phyloP scores from a whole-genome alignment of 1,140 invertebrate genomes.

The Micrasema longulum region DNA sequence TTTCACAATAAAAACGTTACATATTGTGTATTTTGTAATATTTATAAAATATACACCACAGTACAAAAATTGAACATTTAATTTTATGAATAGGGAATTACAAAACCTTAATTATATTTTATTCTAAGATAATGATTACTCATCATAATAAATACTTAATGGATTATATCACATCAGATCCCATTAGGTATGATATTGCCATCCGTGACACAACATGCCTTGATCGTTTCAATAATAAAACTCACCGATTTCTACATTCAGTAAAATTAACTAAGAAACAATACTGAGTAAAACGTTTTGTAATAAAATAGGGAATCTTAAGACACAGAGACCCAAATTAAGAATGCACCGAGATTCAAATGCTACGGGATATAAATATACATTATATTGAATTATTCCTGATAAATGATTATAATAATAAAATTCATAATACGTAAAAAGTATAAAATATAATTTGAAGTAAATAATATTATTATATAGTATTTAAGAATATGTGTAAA shows the following conservation, averaged over 20 bases:
- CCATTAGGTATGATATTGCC: slow-evolving; percentile 35
- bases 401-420: not conserved
- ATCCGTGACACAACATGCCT: not conserved
- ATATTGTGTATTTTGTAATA: too few species aligned
- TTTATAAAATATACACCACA: slow-evolving; percentile 2
- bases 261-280: slow-evolving; percentile 28
- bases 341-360: slow-evolving; percentile 13
- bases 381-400: not conserved
- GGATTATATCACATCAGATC: slow-evolving; percentile 38
- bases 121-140: slow-evolving; percentile 21
- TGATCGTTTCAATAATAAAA: not conserved
- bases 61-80: not conserved
- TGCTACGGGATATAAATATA: slow-evolving; percentile 5
- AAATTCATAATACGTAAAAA: too few species aligned
- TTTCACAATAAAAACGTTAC: not conserved
- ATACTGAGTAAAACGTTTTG: not conserved
- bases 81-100: slow-evolving; percentile 15
- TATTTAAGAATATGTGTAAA: slow-evolving; percentile 12
- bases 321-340: not conserved
- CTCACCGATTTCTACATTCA: not conserved
- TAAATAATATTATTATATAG: slow-evolving; percentile 4
- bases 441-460: slow-evolving; percentile 19
- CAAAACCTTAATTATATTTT: slow-evolving; percentile 3
- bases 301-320: not conserved
- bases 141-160: slow-evolving; percentile 31